Conservation (phyloP, 2,888 invertebrate genomes). For the Leucophenga montana region DNA sequence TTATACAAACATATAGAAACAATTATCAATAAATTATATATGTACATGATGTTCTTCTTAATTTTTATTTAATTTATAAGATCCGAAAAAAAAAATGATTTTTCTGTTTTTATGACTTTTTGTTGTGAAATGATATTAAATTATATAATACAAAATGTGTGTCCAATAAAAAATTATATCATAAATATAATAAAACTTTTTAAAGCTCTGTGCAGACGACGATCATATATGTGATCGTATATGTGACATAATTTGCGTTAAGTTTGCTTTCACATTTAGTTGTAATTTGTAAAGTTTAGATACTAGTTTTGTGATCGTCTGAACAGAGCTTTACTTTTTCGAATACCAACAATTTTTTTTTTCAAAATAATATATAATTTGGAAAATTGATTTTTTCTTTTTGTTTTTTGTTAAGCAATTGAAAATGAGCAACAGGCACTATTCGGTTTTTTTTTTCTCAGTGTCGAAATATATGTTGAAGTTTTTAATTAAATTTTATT, state of each 20-base stretch:
- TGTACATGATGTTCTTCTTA: neutral
- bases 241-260: too few relatives aligned
- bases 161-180: conserved; percentile 6
- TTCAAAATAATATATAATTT: neutral
- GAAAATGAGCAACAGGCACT: conserved; percentile 31
- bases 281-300: too few relatives aligned
- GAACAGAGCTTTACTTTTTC: neutral
- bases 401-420: conserved; percentile 4
- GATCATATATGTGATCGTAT: too few relatives aligned
- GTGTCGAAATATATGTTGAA: neutral
- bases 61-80: neutral
- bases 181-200: neutral
- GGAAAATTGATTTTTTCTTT: neutral
- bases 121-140: neutral
- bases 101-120: neutral
- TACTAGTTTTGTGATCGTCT: too few relatives aligned
- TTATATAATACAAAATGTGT: conserved; percentile 5
- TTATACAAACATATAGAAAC: conserved; percentile 19
- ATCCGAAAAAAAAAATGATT: too few relatives aligned
- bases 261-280: too few relatives aligned
- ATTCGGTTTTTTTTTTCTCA: conserved; percentile 19
- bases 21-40: conserved; percentile 15
- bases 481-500: neutral
- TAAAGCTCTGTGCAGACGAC: too few relatives aligned
- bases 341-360: neutral